Conservation (phyloP, 1,140 invertebrate genomes). For the Nilaparvata lugens region DNA sequence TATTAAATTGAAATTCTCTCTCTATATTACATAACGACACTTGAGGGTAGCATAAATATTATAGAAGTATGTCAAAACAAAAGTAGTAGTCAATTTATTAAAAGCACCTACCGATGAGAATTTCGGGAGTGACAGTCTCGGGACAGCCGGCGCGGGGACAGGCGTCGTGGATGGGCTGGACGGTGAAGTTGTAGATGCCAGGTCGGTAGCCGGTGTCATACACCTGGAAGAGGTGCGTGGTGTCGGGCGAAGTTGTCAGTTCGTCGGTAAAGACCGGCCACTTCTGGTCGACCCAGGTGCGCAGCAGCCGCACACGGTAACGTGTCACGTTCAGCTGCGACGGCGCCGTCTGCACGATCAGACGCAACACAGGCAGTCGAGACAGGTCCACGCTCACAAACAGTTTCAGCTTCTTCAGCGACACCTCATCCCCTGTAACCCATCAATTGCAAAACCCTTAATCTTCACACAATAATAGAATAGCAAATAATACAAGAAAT, state of each 20-base stretch:
- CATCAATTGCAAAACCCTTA: neutral
- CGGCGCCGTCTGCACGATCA: conserved; percentile 7
- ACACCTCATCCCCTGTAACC: neutral
- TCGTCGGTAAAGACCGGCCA: neutral
- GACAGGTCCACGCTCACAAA: conserved; percentile 13
- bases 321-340: neutral
- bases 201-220: conserved; percentile 8
- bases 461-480: neutral
- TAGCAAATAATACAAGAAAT: neutral
- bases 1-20: too few relatives aligned
- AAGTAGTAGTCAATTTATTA: too few relatives aligned
- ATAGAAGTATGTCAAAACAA: too few relatives aligned
- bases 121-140: conserved; percentile 1
- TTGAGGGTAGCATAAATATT: too few relatives aligned
- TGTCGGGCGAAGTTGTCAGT: neutral
- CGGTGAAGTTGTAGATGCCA: conserved; percentile 12
- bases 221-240: neutral
- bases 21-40: too few relatives aligned
- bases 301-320: conserved; percentile 9
- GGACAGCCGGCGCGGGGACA: conserved; percentile 4
- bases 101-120: conserved; percentile 10
- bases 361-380: neutral
- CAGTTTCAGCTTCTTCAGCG: conserved; percentile 4
- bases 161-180: neutral
- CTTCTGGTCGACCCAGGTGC: conserved; percentile 6